Evolutionary conservation across 2,888 invertebrate genomes (phyloP).

Genomic region (Yponomeuta plumbellus): DNA sequence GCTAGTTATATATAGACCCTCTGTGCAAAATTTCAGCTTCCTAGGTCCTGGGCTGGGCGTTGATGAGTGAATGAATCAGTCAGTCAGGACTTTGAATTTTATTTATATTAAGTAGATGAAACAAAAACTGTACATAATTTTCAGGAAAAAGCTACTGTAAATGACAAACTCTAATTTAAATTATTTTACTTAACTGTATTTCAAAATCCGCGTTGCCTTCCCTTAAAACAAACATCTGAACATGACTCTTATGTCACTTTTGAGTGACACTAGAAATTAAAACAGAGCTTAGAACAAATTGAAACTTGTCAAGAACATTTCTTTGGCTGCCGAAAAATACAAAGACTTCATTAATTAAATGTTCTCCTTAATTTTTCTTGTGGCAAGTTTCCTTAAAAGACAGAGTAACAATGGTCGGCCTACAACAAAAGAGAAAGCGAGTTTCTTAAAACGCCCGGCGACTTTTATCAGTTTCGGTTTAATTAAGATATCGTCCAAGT

Average conservation of each 20-base stretch:
- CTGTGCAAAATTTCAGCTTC: no score
- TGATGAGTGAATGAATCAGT: no score
- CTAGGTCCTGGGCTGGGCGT: no score
- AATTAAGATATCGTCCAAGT: conserved; percentile 5
- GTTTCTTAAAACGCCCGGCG: background rate
- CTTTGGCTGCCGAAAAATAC: background rate
- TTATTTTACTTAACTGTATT: background rate
- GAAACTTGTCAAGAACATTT: background rate
- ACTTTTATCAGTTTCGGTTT: conserved; percentile 12
- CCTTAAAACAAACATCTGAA: no score
- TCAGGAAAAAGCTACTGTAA: no score
- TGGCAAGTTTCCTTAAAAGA: background rate
- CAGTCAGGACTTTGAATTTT: no score
- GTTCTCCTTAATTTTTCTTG: background rate
- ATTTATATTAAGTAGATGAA: no score
- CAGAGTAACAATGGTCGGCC: background rate
- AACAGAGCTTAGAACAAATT: background rate
- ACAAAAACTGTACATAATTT: no score
- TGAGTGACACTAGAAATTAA: background rate
- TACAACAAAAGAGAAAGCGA: background rate
- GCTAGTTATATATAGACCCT: no score
- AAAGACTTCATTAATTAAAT: conserved; percentile 6
- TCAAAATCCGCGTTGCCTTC: background rate
- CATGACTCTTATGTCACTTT: no score
- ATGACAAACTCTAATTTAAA: no score